Conservation (phyloP, 2,888 invertebrate genomes). For the Reticulitermes lucifugus region DNA sequence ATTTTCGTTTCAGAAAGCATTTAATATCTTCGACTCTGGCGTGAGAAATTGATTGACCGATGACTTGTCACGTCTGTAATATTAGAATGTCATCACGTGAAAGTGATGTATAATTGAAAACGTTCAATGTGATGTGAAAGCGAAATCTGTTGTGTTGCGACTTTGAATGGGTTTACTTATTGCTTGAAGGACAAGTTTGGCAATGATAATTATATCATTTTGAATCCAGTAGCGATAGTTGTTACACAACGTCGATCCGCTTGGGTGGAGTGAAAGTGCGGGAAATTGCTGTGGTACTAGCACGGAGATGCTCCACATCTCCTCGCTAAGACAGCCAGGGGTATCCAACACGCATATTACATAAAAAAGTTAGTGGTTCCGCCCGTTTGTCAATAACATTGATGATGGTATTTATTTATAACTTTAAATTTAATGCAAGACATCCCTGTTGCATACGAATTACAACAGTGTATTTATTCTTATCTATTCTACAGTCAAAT, state of each 20-base stretch:
- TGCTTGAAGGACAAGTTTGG: slow-evolving; percentile 10
- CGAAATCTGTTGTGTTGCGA: no score
- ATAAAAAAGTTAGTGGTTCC: neutral
- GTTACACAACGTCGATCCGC: slow-evolving; percentile 37
- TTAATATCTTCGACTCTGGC: no score
- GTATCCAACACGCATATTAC: neutral
- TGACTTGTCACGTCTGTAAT: neutral
- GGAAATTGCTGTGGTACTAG: no score
- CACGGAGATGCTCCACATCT: neutral
- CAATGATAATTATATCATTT: neutral
- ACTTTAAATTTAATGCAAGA: no score
- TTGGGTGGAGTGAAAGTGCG: slow-evolving; percentile 47
- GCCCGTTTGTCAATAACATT: no score
- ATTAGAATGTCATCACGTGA: slow-evolving; percentile 7
- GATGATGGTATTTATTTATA: no score
- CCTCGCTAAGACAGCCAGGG: neutral
- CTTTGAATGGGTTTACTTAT: no score
- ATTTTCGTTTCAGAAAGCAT: no score
- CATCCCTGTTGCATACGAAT: no score
- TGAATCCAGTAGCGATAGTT: slow-evolving; percentile 12
- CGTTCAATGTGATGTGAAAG: neutral
- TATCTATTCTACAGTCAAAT: no score
- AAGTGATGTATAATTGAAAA: neutral
- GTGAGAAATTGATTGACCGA: neutral
- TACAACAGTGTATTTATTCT: no score